Conservation (phyloP, 2,797 vertebrate species). For the Pseudochaenichthys georgianus region DNA sequence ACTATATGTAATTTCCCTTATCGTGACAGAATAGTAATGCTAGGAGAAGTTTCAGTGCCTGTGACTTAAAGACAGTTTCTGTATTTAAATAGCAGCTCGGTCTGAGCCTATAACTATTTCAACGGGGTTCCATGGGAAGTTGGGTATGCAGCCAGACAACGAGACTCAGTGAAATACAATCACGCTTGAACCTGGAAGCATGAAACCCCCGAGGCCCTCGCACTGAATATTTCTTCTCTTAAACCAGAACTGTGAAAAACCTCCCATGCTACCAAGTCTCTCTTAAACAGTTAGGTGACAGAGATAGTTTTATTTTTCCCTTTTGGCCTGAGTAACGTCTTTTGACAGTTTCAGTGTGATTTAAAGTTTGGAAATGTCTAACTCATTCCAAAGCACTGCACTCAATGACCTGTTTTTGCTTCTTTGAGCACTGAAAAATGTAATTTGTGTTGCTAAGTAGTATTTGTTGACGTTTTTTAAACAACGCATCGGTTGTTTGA, state of each 20-base stretch:
- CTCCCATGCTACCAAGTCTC: conserved; percentile 7
- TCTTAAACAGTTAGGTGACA: neutral
- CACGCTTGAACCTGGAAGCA: conserved; percentile 17
- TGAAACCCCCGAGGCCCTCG: conserved; percentile 5
- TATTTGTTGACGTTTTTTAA: neutral
- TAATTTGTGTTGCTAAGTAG: neutral
- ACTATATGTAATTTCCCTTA: too few relatives aligned
- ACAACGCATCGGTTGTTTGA: neutral
- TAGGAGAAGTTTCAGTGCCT: conserved; percentile 18
- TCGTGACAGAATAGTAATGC: neutral
- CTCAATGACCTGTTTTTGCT: neutral
- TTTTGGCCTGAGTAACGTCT: neutral
- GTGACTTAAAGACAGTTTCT: conserved; percentile 12
- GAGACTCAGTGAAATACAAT: conserved; percentile 8
- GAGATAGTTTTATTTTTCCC: neutral
- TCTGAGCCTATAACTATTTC: conserved; percentile 3
- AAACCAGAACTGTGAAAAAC: conserved; percentile 9
- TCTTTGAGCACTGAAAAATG: neutral
- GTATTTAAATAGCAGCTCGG: conserved; percentile 4
- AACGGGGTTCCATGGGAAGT: conserved; percentile 15
- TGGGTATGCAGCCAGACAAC: conserved; percentile 19
- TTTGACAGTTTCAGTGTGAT: conserved; percentile 8
- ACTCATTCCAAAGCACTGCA: neutral
- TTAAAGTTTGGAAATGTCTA: conserved; percentile 4
- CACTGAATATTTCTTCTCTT: conserved; percentile 24